phyloP scores from a whole-genome alignment of 2,888 invertebrate species.

The Myathropa florea region DNA sequence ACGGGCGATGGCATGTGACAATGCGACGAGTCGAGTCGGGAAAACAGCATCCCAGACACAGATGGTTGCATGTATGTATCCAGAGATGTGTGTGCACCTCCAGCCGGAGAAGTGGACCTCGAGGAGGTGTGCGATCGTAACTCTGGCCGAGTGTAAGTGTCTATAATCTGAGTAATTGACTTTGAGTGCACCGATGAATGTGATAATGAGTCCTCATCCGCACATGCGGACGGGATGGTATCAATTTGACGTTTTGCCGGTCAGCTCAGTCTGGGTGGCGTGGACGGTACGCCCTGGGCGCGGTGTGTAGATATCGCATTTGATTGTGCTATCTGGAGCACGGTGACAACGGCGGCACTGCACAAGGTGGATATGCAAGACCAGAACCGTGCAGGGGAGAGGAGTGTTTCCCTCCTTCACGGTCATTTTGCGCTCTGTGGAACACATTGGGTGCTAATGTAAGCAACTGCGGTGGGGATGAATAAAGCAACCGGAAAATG shows the following conservation, averaged over 20 bases:
- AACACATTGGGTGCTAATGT: conserved; percentile 50
- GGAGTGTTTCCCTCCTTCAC: background rate
- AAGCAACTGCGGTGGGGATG: conserved; percentile 35
- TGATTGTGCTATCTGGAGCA: conserved; percentile 47
- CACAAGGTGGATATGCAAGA: conserved; percentile 12
- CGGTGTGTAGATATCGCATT: conserved; percentile 35
- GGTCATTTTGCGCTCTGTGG: conserved; percentile 10
- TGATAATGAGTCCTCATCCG: conserved; percentile 28
- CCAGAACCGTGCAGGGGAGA: background rate
- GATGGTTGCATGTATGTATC: background rate
- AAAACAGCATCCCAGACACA: conserved; percentile 31
- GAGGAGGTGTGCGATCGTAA: background rate
- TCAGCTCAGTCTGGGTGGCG: conserved; percentile 4
- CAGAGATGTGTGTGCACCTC: conserved; percentile 42
- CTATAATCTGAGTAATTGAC: conserved; percentile 65
- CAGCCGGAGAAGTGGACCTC: background rate
- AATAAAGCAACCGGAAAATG: conserved; percentile 71
- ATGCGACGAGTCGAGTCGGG: conserved; percentile 22
- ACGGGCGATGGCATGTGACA: conserved; percentile 24
- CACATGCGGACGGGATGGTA: conserved; percentile 24
- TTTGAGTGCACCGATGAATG: conserved; percentile 47
- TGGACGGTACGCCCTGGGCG: background rate
- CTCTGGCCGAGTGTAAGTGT: conserved; percentile 21
- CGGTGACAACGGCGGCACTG: conserved; percentile 18
- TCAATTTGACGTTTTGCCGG: conserved; percentile 22